Evolutionary conservation across 64 coral and sea anemone species (phyloP), one percentile per base, ranked within the genome.

Genomic region (Porites lutea): DNA sequence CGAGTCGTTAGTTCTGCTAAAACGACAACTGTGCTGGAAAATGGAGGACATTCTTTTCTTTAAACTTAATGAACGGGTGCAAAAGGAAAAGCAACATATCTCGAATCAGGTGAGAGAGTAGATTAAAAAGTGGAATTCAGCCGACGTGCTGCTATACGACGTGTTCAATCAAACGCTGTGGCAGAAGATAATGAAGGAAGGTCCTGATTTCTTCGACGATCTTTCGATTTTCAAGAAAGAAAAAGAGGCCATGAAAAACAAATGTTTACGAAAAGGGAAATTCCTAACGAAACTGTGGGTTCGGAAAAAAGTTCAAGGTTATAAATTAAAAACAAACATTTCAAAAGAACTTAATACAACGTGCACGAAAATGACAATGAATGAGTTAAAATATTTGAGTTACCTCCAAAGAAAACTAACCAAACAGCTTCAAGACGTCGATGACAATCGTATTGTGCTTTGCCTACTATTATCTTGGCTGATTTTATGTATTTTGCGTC

Each of bases 1-100:
- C 45, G 95, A 97, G 59, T 97, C 95, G 3, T 44, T 97, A 15
- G 82, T 97, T 4, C 95, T 97, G 18, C 71, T 97, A 15, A 97
- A 94, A 64, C 83, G 90, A 67, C 92, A 68, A n/a, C 58, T 97
- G 9, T 97, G 95, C 49, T 97, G 92, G 92, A 74, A 87, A 59
- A 46, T 94, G 16, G 52, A 94, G 8, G 95, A 97, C 37, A 83
- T 97, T 70, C 57, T 93, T 21, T 94, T 91, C 58, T 91, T 97
- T 59, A 71, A 68, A 10, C 82, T 97, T 4, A 93, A 86, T 62
- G 22, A 93, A 73, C 49, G 92, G 49, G 14, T 65, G 48, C 12
- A 66, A 19, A 19, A 19, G 13, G 50, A 94, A 59, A 86, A 94
- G 74, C 79, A 63, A 72, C 13, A 53, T 52, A 2, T 81, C 65